Conservation (phyloP, 2,113 vertebrate genomes). For the Pelecanoides urinatrix region DNA sequence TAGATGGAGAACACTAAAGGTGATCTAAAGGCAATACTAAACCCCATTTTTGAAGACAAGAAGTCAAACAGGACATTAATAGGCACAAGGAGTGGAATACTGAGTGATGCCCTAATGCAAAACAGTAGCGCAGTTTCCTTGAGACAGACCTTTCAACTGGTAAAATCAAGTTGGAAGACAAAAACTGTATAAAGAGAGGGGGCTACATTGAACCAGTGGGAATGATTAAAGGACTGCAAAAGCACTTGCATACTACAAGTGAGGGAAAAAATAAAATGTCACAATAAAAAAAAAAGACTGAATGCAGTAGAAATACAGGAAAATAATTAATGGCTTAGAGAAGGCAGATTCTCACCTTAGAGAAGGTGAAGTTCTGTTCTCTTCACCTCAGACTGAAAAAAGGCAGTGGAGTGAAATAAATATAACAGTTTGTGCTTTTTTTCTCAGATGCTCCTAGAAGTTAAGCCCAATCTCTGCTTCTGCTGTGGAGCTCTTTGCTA, state of each 20-base stretch:
- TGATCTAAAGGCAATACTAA: background rate
- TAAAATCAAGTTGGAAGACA: background rate
- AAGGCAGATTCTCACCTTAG: no score
- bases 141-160: background rate
- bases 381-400: background rate
- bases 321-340: background rate
- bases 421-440: background rate
- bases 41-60: background rate
- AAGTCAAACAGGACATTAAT: background rate
- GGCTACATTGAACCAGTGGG: background rate
- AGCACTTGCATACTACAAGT: background rate
- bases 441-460: background rate
- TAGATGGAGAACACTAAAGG: background rate
- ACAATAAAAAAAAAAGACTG: background rate
- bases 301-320: background rate
- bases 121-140: background rate
- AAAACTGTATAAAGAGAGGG: background rate
- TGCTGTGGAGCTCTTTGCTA: background rate
- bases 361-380: background rate
- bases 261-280: background rate
- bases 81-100: background rate
- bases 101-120: background rate
- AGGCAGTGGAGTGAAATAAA: background rate
- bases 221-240: background rate
- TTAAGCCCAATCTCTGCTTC: background rate